Evolutionary conservation across 2,888 invertebrate genomes (phyloP), one percentile per base, ranked within the genome.

Genomic region (Hemithea aestivaria): DNA sequence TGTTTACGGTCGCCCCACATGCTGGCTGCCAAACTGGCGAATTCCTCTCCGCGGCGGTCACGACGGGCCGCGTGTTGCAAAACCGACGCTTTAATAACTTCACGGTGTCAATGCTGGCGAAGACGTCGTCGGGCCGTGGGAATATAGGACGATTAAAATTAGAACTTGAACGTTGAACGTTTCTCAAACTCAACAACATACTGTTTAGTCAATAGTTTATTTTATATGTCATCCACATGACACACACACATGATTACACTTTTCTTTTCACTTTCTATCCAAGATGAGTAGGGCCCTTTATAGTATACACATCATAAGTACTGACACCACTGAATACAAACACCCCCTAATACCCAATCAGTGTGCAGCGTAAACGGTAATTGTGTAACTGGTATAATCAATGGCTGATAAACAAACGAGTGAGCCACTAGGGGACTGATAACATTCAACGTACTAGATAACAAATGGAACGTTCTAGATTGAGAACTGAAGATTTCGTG

Each of bases 61-160:
- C 22, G 40, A 25, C 39, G 44, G 23, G 35, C 35, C 26, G 30
- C 26, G 66, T 16, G 52, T 75, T 78, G 72, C 76, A 69, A 79
- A 80, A 80, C 66, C 56, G 47, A 50, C 46, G 45, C 53, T 66
- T 64, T 62, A 61, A 59, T 50, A 48, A 47, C 53, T 51, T 20
- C 26, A 28, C 45, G 47, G 47, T 66, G 63, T 73, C 73, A 69
- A 68, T 66, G 67, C 55, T 64, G 67, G 50, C 40, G 38, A 25
- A 42, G 35, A 29, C 49, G 42, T 45, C 38, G 53, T 6, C 51
- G 48, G 60, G 63, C 68, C 75, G 76, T 77, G 75, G 65, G 78
- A 81, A 83, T 71, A 73, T 79, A 56, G 79, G 65, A 56, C 79
- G 58, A 57, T 58, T 77, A 68, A 66, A 69, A 68, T 70, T 73